Conservation (phyloP, 1,140 invertebrate species). For the Hyles vespertilio region DNA sequence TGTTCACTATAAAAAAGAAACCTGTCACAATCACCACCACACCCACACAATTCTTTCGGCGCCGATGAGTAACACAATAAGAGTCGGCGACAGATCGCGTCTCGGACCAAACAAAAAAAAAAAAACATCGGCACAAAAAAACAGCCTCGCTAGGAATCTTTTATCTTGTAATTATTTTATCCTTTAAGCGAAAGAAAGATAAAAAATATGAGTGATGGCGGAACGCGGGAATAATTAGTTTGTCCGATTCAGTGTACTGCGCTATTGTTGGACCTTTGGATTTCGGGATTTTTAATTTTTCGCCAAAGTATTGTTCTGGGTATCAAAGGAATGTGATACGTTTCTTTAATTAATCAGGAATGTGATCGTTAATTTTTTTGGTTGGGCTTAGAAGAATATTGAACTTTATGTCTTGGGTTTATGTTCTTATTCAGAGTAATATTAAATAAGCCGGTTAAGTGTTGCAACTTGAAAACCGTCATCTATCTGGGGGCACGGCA, state of each 20-base stretch:
- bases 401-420: too few relatives aligned
- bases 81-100: conserved; percentile 56
- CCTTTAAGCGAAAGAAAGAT: conserved; percentile 63
- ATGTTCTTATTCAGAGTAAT: too few relatives aligned
- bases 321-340: too few relatives aligned
- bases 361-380: too few relatives aligned
- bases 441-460: too few relatives aligned
- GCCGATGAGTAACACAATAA: conserved; percentile 58
- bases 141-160: conserved; percentile 61
- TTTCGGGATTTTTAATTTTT: neutral
- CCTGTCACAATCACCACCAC: neutral
- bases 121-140: conserved; percentile 31
- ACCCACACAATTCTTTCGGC: neutral
- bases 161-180: conserved; percentile 75
- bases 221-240: conserved; percentile 53
- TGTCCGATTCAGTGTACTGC: conserved; percentile 45
- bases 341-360: too few relatives aligned
- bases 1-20: too few relatives aligned
- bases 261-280: conserved; percentile 30
- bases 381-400: too few relatives aligned
- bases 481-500: too few relatives aligned
- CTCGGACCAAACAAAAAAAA: conserved; percentile 46
- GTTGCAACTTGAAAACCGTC: too few relatives aligned
- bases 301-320: conserved; percentile 16
- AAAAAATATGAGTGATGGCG: conserved; percentile 31